These are phyloP conservation scores for Bombus difficillimus DNA, from an alignment of 1,140 invertebrate species.

Conservation along the genomic window DNA sequence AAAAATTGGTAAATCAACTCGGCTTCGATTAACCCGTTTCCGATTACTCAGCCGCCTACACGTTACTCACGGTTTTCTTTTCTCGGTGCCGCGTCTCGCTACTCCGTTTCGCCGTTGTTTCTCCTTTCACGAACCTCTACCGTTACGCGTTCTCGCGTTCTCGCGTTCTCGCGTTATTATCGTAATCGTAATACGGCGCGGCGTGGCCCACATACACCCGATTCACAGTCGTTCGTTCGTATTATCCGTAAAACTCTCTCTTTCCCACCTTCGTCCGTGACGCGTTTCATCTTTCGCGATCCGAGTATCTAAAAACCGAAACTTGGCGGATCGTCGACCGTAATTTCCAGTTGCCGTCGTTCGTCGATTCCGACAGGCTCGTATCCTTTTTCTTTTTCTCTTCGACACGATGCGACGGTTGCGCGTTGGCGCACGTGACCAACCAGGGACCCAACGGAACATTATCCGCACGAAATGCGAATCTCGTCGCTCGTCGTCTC, in stretches of 20 bases:
- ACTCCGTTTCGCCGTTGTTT: constrained; percentile 27
- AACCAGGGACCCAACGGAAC: not conserved
- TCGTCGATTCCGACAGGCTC: not conserved
- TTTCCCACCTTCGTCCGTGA: not conserved
- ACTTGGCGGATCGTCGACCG: not conserved
- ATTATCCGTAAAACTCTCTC: not conserved
- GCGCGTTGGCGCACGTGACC: not conserved
- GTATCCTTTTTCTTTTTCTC: too few relatives aligned
- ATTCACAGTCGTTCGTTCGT: not conserved
- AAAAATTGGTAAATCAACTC: not conserved
- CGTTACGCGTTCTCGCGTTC: constrained; percentile 62
- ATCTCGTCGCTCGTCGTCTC: not conserved
- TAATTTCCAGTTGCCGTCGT: not conserved
- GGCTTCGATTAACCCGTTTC: too few relatives aligned
- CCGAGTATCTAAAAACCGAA: not conserved
- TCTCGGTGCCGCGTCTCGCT: not conserved
- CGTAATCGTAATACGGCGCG: constrained; percentile 59
- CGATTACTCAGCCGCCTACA: not conserved
- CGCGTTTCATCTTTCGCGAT: not conserved
- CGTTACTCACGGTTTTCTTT: not conserved
- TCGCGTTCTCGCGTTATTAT: constrained; percentile 61
- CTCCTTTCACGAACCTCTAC: constrained; percentile 61
- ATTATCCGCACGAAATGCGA: not conserved
- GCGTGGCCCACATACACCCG: not conserved
- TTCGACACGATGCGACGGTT: too few relatives aligned